Evolutionary conservation across 2,113 vertebrate species (phyloP), one percentile per base, ranked within the genome.

Genomic region (Peromyscus leucopus): DNA sequence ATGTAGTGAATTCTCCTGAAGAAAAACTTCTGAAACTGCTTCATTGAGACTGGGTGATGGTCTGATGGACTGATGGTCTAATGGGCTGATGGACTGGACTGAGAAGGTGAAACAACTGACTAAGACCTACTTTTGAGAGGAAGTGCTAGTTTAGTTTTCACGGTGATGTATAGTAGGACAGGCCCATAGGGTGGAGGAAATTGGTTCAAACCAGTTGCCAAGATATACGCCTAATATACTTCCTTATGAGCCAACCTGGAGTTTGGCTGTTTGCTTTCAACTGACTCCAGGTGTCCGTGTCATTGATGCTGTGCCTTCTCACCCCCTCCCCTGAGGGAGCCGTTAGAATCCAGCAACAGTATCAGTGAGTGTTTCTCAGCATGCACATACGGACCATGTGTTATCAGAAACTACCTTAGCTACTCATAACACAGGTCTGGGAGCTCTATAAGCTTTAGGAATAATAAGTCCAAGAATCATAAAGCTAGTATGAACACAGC

Each of bases 1-100:
- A 5, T 84, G 4, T 13, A 84, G 36, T 71, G 55, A 96, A 78
- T 94, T 91, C 3, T 17, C 22, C 31, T 39, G 48, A 87, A 93
- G 59, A 28, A 78, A 82, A 69, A 36, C 75, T 46, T 75, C 78
- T 92, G 46, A 82, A 87, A 26, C 5, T 12, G 9, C 61, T 86
- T 42, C 17, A 7, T 22, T 69, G 48, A 71, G 75, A 46, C 69
- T 69, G 78, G 31, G 24, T 76, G 39, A 28, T 9, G 39, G 21
- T 21, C 0, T 75, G 72, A n/a, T 21, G 0, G 6, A 2, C 1
- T 74, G 71, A 22, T 10, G 22, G 74, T 2, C 5, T 28, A 2
- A 2, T 26, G 5, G 42, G n/a, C 9, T 39, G 67, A 33, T 33
- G 33, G 67, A 4, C 51, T 33, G 33, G 67, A 4, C 51, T 28